Evolutionary conservation across 2,113 vertebrate genomes (phyloP).

Genomic region (Paralichthys olivaceus): DNA sequence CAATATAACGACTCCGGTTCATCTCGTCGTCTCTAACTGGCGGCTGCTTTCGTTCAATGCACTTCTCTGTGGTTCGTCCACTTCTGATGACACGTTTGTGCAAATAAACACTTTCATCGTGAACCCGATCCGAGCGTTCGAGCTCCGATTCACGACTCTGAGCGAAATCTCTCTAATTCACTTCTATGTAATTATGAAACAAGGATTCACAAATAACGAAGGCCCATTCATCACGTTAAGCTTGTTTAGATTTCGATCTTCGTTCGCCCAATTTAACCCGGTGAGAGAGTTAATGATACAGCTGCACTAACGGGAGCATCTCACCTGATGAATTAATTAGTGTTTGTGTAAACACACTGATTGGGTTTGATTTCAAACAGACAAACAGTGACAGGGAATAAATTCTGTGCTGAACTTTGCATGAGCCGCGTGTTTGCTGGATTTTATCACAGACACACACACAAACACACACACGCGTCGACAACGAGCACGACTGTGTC

Average conservation of each 20-base stretch:
- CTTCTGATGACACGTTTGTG: background rate
- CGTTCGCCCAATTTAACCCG: slow-evolving; percentile 30
- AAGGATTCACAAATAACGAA: background rate
- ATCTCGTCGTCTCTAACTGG: background rate
- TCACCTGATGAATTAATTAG: slow-evolving; percentile 26
- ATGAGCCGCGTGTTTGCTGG: too few relatives aligned
- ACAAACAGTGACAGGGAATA: too few relatives aligned
- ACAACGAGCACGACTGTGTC: slow-evolving; percentile 12
- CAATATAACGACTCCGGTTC: background rate
- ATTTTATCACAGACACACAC: too few relatives aligned
- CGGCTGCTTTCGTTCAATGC: background rate
- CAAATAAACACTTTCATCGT: background rate
- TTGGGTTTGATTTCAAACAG: background rate
- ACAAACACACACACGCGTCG: background rate
- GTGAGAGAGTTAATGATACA: slow-evolving; percentile 12
- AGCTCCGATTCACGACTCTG: slow-evolving; percentile 1
- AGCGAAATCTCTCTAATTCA: slow-evolving; percentile 15
- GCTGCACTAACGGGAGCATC: slow-evolving; percentile 3
- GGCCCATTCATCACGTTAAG: too few relatives aligned
- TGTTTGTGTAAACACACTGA: slow-evolving; percentile 11
- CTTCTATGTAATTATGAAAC: background rate
- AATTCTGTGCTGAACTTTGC: too few relatives aligned
- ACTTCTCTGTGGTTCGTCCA: background rate
- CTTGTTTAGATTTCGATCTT: slow-evolving; percentile 17
- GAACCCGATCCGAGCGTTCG: background rate